Evolutionary conservation across 2,113 vertebrate genomes (phyloP), one percentile per base, ranked within the genome.

Genomic region (Sorex araneus): DNA sequence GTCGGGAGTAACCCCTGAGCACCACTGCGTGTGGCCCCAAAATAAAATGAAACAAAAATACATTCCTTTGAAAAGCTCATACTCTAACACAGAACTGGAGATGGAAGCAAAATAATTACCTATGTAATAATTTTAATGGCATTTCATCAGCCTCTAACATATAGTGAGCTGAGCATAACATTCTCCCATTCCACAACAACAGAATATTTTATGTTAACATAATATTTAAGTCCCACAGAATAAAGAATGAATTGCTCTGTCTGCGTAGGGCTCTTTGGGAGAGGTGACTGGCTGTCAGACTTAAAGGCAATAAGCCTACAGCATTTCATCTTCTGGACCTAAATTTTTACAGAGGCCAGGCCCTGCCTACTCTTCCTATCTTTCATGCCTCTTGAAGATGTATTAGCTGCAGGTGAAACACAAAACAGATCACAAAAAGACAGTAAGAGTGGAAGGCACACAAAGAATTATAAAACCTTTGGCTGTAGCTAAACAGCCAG

Each of bases 111-210:
- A 75, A 11, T 66, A 64, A 66, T 4, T 64, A 77, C 32, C 47
- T 70, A 57, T 86, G 70, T 70, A 34, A 18, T 66, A n/a, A 79
- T 32, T 66, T 86, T 47, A 74, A 82, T 67, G 11, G 45, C 47
- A 87, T 54, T 89, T 69, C 84, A 45, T 89, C 12, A 40, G 21
- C 25, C 60, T 86, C 66, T 32, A 75, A 77, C 40, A 83, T 13
- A 83, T 11, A 75, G 47, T 40, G 28, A 2, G 30, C 28, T 34
- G 28, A 91, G 27, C 12, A 25, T 9, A 60, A 71, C 6, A n/a
- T 16, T 76, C 66, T 74, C 43, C 70, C 16, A 10, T 64, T 54
- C 28, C 57, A 87, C 40, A 88, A 4, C 25, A 87, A 70, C 1
- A 77, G 63, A 47, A 23, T 12, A 90, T 50, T 27, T 30, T 63